phyloP scores from a whole-genome alignment of 2,113 vertebrate genomes.

The Tychaedon coryphoeus region DNA sequence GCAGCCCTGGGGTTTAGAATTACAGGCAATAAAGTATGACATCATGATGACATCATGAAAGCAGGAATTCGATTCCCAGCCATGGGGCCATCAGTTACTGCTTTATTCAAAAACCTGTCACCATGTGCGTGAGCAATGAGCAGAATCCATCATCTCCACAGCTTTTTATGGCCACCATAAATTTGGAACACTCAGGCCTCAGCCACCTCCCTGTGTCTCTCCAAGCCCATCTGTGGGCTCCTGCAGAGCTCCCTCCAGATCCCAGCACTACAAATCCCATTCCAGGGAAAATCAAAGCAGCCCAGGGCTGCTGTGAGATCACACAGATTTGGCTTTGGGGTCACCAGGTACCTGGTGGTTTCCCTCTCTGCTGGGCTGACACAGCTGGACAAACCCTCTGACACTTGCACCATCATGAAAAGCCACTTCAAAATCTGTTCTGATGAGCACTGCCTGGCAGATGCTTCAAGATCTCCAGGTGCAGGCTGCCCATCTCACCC shows the following conservation, averaged over 20 bases:
- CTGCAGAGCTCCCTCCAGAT: accelerated
- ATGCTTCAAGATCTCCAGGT: neutral
- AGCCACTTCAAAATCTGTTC: neutral
- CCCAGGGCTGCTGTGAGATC: neutral
- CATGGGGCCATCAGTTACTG: slow-evolving; percentile 15
- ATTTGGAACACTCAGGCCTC: neutral
- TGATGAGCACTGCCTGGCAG: neutral
- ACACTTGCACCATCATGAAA: neutral
- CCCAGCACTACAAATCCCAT: neutral
- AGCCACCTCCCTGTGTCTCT: neutral
- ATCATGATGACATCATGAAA: slow-evolving; percentile 49
- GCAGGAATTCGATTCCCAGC: neutral
- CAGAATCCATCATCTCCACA: slow-evolving; percentile 5
- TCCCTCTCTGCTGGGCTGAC: accelerated
- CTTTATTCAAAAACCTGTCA: neutral
- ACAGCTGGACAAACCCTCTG: neutral
- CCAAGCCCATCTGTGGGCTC: neutral
- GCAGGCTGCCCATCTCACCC: neutral
- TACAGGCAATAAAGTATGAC: slow-evolving; percentile 45
- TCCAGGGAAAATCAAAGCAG: neutral
- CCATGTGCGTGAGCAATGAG: neutral
- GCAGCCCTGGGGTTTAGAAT: neutral
- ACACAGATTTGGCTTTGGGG: neutral
- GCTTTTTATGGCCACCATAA: slow-evolving; percentile 32
- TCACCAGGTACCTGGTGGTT: neutral